Base-by-base conservation (phyloP, 2,797 vertebrate genomes). In the Poeciliopsis infans region DNA sequence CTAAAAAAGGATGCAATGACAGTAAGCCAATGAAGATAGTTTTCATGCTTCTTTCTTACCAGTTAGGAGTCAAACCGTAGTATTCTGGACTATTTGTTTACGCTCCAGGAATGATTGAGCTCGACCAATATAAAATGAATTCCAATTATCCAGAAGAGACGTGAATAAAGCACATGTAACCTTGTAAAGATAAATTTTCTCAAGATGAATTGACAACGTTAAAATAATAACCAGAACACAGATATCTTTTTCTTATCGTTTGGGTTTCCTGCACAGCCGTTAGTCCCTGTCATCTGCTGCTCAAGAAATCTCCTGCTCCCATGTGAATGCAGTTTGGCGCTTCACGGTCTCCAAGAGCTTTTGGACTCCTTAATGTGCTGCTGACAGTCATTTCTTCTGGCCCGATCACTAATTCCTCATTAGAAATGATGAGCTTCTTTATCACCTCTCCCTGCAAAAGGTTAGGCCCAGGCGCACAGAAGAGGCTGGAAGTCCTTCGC, bases 371-470 rank as follows among this genome's bases (percentile, higher is more conserved):
- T 66, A 46, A 75, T 80, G 85, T 70, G 79, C 79, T 83, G 84
- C 92, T 92, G 90, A 94, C 89, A 88, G 92, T 90, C 89, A 89
- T 94, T 94, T 95, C 88, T 91, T 83, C 87, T 80, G 74, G 83
- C 89, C 91, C 77, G 61, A 93, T 94, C 91, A 79, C 94, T 95
- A 95, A 96, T 95, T 95, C 93, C 94, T 96, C 94, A 96, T 96
- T 96, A 96, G 94, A 95, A 95, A 95, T 93, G 92, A 96, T 96
- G 95, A 96, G 95, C 95, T 96, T 92, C 94, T 91, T 94, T 88
- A 92, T 96, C 94, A 96, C 95, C 95, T 94, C 91, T 93, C 93
- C 92, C 95, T 94, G 93, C 92, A 90, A 95, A 95, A 96, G 95
- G 95, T 96, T 96, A 96, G 91, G 87, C 93, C 89, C 72, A 72